A percentile compares a stretch with the other conserved stretches of the same genome.
These are phyloP conservation scores for Athetis lepigone DNA, from an alignment of 2,888 invertebrate species.

Conservation along the genomic window DNA sequence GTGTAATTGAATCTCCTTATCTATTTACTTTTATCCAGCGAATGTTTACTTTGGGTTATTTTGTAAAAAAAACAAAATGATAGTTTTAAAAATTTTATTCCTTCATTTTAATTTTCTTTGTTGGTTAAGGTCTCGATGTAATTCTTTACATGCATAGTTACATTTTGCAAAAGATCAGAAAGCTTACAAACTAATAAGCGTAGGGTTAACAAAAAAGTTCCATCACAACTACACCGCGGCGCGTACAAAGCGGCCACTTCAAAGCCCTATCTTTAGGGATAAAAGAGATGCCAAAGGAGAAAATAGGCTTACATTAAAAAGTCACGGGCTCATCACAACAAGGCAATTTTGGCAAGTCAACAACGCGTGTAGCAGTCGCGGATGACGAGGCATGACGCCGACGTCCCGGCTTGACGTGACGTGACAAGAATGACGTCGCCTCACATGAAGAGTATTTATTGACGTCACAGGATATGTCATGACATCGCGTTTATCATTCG, in stretches of 20 bases:
- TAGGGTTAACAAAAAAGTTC: conserved; percentile 36
- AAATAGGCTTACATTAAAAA: conserved; percentile 74
- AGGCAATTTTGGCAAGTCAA: conserved; percentile 81
- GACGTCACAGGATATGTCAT: conserved; percentile 71
- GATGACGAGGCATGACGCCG: conserved; percentile 76
- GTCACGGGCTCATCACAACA: conserved; percentile 75
- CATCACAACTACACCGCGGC: conserved; percentile 29
- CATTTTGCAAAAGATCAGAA: conserved; percentile 1
- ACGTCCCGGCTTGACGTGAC: conserved; percentile 65
- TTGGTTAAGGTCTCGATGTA: not conserved
- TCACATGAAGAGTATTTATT: conserved; percentile 76
- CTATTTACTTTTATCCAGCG: too few species aligned
- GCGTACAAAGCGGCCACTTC: conserved; percentile 48
- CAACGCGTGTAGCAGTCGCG: conserved; percentile 74
- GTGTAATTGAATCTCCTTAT: too few species aligned
- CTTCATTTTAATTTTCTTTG: not conserved
- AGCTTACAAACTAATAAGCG: conserved; percentile 33
- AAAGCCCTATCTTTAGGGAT: conserved; percentile 57
- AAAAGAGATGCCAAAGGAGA: conserved; percentile 67
- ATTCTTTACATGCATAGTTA: not conserved
- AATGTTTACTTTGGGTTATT: too few species aligned
- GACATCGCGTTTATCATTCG: conserved; percentile 62
- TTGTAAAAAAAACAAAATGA: too few species aligned
- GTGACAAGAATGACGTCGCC: conserved; percentile 72
- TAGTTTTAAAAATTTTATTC: not conserved